Evolutionary conservation across 2,113 vertebrate species (phyloP).

Genomic region (Ibidorhyncha struthersii): DNA sequence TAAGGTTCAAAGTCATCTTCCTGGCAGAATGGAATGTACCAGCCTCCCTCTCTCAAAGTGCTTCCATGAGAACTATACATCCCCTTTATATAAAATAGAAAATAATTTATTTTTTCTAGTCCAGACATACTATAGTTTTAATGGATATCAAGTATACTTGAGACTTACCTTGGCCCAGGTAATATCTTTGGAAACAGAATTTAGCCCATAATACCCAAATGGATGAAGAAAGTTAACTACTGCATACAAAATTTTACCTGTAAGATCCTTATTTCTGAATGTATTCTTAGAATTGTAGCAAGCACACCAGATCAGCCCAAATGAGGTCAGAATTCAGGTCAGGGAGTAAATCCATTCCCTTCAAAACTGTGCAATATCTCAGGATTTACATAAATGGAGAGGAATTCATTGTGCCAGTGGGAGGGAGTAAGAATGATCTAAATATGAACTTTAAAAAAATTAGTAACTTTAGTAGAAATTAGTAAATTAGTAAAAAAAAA

Average conservation of each 20-base stretch:
- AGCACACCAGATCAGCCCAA: neutral
- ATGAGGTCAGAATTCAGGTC: neutral
- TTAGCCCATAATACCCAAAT: neutral
- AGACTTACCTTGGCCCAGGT: neutral
- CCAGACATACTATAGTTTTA: neutral
- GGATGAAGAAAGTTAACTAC: neutral
- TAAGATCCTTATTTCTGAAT: neutral
- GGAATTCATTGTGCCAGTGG: fast-evolving
- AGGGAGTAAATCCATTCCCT: neutral
- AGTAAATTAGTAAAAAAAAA: neutral
- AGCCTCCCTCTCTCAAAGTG: neutral
- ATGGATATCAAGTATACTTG: neutral
- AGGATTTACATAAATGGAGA: neutral
- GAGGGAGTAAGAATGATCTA: neutral
- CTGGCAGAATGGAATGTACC: neutral
- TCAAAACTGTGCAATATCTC: neutral
- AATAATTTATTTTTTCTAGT: neutral
- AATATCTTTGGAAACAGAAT: neutral
- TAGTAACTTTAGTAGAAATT: neutral
- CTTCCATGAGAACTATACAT: neutral
- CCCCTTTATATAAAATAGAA: neutral
- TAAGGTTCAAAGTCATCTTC: neutral
- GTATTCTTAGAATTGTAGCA: neutral
- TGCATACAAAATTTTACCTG: neutral
- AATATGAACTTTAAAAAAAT: neutral